Evolutionary conservation across 2,888 invertebrate species (phyloP), one percentile per base, ranked within the genome.

Genomic region (Nomada ferruginata): DNA sequence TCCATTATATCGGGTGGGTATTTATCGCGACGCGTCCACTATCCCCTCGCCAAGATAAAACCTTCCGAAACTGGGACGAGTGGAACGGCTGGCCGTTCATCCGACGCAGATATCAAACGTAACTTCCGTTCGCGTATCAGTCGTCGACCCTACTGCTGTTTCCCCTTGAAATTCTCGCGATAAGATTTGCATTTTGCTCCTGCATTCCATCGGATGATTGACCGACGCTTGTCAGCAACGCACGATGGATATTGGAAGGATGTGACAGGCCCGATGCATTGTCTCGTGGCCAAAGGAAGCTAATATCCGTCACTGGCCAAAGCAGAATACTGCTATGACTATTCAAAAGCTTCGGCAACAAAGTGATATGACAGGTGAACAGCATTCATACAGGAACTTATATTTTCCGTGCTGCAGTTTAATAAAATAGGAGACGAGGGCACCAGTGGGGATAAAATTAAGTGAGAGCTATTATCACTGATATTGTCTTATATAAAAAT

Each of bases 1-100:
- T 88, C 86, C 87, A 85, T 88, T 88, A 87, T 82, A 88, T 76
- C 79, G 85, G 75, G 82, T 76, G 87, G 84, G 82, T 84, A 88
- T 88, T 88, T 88, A 88, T 88, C 87, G 88, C 83, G 71, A 68
- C 66, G 57, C 72, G 81, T 84, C 71, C 87, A 79, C 79, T 79
- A 73, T 79, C 80, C 85, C 72, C 84, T 77, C 71, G 71, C 74
- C 79, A 81, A 86, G 87, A 89, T 89, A 89, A 89, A 89, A 84
- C 74, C 81, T 75, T 65, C 47, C 60, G 53, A 63, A 76, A 26
- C 13, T 57, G 70, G 63, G 66, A 71, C 20, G 82, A 75, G 75
- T 57, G 44, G 80, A 82, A 83, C 66, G 68, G 63, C 23, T 36
- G 70, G 61, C 72, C 72, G 79, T 73, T 80, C 70, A 75, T 74